Evolutionary conservation across 1,140 invertebrate genomes (phyloP).

Genomic region (Agraylea sexmaculata): DNA sequence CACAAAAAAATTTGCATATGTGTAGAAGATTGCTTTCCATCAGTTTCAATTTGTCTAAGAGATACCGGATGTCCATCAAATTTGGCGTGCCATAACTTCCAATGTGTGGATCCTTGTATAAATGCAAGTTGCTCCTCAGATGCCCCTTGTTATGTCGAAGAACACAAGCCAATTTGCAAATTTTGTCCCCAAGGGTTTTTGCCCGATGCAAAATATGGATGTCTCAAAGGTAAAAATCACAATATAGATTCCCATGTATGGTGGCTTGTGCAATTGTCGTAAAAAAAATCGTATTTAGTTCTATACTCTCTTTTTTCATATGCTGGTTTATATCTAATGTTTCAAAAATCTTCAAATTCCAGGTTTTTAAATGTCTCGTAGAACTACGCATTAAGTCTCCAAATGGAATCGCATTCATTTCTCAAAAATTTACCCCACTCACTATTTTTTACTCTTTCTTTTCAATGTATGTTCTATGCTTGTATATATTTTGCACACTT

Average conservation of each 20-base stretch:
- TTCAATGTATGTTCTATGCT: slow-evolving; percentile 18
- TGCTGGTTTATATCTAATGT: slow-evolving; percentile 33
- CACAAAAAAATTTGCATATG: slow-evolving; percentile 78
- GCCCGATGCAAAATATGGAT: slow-evolving; percentile 80
- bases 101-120: slow-evolving; percentile 81
- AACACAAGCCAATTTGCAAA: slow-evolving; percentile 86
- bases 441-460: slow-evolving; percentile 21
- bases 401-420: slow-evolving; percentile 32
- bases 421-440: slow-evolving; percentile 23
- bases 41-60: slow-evolving; percentile 75
- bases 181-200: slow-evolving; percentile 85
- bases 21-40: slow-evolving; percentile 72
- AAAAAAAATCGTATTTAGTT: slow-evolving; percentile 20
- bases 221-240: slow-evolving; percentile 75
- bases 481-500: slow-evolving; percentile 18
- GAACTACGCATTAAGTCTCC: slow-evolving; percentile 33
- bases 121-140: slow-evolving; percentile 65
- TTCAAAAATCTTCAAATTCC: slow-evolving; percentile 42
- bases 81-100: slow-evolving; percentile 74
- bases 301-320: slow-evolving; percentile 21
- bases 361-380: slow-evolving; percentile 29
- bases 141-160: slow-evolving; percentile 80
- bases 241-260: slow-evolving; percentile 21
- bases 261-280: slow-evolving; percentile 23
- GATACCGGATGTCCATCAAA: slow-evolving; percentile 76